Conservation (phyloP, 2,888 invertebrate species). For the Zhuqinia jingwanae region DNA sequence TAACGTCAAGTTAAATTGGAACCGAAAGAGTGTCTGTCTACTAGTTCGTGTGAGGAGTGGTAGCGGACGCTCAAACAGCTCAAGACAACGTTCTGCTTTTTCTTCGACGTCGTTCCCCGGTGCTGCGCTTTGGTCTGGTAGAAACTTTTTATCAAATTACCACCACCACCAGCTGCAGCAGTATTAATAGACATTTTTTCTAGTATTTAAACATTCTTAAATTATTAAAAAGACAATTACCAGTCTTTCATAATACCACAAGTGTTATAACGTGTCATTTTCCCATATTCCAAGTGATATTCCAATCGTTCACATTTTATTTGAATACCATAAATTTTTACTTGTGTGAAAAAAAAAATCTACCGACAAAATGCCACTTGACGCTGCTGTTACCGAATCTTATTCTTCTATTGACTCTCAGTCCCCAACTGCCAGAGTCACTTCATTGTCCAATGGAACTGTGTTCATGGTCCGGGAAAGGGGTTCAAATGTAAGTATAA, state of each 20-base stretch:
- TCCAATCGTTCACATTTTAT: background rate
- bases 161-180: conserved; percentile 36
- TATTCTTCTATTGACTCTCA: conserved; percentile 54
- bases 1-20: conserved; percentile 72
- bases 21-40: conserved; percentile 61
- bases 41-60: conserved; percentile 72
- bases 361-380: conserved; percentile 4
- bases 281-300: background rate
- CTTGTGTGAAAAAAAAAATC: background rate
- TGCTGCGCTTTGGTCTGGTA: conserved; percentile 19
- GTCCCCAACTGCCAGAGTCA: conserved; percentile 28
- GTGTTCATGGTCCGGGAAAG: conserved; percentile 70
- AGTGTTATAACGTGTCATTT: background rate
- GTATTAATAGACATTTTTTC: conserved; percentile 38
- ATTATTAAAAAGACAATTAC: too few relatives aligned
- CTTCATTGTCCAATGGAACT: conserved; percentile 60
- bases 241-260: too few relatives aligned
- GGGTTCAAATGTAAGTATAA: conserved; percentile 65
- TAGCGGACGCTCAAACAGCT: conserved; percentile 73
- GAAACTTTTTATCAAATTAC: conserved; percentile 1
- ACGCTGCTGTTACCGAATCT: conserved; percentile 33
- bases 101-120: conserved; percentile 6
- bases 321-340: background rate
- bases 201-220: background rate
- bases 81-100: conserved; percentile 73